Evolutionary conservation across 1,140 invertebrate species (phyloP).

Genomic region (Whitmania pigra): DNA sequence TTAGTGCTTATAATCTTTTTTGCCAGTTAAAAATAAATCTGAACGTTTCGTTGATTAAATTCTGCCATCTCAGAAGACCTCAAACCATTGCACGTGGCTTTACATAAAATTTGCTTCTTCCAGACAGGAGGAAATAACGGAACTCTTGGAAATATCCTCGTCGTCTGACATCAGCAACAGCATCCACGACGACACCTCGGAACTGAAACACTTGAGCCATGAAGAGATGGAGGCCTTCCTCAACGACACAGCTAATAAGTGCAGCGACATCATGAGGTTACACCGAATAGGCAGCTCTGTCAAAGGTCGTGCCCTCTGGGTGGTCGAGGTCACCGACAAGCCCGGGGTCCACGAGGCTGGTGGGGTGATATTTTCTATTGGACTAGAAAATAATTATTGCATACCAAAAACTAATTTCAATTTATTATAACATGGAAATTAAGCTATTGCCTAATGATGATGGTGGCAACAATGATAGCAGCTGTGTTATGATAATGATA

Average conservation of each 20-base stretch:
- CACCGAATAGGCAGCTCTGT: slow-evolving; percentile 37
- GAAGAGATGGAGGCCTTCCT: slow-evolving; percentile 71
- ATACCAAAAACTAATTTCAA: not conserved
- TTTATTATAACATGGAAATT: not conserved
- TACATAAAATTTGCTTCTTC: too few species aligned
- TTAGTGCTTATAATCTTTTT: too few species aligned
- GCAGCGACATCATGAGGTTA: slow-evolving; percentile 49
- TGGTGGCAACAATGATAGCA: not conserved
- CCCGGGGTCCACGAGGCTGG: slow-evolving; percentile 75
- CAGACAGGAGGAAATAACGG: too few species aligned
- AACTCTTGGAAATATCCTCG: too few species aligned
- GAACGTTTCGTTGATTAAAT: too few species aligned
- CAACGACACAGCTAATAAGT: slow-evolving; percentile 59
- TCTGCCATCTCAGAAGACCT: too few species aligned
- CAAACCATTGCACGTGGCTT: too few species aligned
- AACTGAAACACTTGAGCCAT: slow-evolving; percentile 65
- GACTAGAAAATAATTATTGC: not conserved
- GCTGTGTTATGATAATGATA: not conserved
- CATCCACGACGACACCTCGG: not conserved
- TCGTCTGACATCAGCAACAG: too few species aligned
- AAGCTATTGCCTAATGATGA: not conserved
- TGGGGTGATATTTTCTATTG: slow-evolving; percentile 51
- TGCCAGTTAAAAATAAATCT: too few species aligned
- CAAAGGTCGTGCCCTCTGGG: slow-evolving; percentile 74
- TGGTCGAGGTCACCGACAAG: slow-evolving; percentile 72